Conservation (phyloP, 2,888 invertebrate genomes). For the Coelinius sp. region DNA sequence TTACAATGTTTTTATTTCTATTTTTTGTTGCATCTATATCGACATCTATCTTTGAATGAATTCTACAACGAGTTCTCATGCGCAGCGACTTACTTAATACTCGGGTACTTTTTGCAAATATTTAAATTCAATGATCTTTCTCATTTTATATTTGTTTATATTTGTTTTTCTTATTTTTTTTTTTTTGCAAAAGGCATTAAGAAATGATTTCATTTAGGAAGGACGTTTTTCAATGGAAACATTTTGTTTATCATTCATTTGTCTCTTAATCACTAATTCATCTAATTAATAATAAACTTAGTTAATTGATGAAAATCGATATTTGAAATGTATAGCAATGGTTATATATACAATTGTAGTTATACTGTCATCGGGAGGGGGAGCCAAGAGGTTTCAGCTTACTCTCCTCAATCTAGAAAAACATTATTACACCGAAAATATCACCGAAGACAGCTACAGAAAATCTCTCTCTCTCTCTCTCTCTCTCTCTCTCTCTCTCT, state of each 20-base stretch:
- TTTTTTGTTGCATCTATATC: conserved; percentile 44
- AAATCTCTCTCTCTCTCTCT: conserved; percentile 39
- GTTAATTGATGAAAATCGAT: conserved; percentile 59
- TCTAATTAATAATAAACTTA: conserved; percentile 52
- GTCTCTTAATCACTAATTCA: conserved; percentile 42
- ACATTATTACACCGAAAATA: conserved; percentile 36
- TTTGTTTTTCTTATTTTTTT: conserved; percentile 45
- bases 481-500: too few species aligned
- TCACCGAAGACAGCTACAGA: conserved; percentile 39
- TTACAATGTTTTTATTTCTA: conserved; percentile 16
- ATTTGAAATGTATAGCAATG: conserved; percentile 60
- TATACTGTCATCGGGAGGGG: conserved; percentile 58
- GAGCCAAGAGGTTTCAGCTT: conserved; percentile 56
- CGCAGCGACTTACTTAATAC: conserved; percentile 45
- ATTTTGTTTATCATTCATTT: conserved; percentile 34
- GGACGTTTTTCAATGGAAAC: conserved; percentile 56
- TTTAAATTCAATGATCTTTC: conserved; percentile 33
- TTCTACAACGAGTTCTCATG: conserved; percentile 38
- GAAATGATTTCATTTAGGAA: conserved; percentile 59
- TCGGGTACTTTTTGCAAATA: conserved; percentile 39
- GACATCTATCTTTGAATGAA: conserved; percentile 43
- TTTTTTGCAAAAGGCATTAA: conserved; percentile 53
- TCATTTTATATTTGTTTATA: conserved; percentile 14
- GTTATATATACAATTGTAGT: conserved; percentile 64
- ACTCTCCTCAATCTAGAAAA: conserved; percentile 31